Conservation (phyloP, 2,888 invertebrate species). For the Silvanus unidentatus region DNA sequence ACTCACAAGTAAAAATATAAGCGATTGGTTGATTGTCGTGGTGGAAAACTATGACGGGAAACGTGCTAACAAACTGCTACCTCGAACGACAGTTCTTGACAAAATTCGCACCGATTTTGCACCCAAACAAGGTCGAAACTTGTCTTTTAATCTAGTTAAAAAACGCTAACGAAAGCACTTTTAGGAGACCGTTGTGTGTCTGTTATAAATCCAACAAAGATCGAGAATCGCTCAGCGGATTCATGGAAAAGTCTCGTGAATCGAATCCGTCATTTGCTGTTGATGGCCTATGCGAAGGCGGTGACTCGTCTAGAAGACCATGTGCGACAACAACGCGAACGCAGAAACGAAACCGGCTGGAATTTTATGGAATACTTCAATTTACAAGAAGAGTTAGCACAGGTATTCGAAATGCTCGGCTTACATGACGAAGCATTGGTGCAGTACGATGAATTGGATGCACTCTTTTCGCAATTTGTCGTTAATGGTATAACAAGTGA, state of each 20-base stretch:
- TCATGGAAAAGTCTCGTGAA: slow-evolving; percentile 83
- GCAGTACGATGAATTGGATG: slow-evolving; percentile 96
- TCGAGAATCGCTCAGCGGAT: slow-evolving; percentile 83
- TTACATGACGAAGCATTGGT: slow-evolving; percentile 90
- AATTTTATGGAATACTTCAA: slow-evolving; percentile 92
- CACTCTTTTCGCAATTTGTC: slow-evolving; percentile 92
- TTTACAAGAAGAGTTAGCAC: slow-evolving; percentile 90
- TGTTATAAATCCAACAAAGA: slow-evolving; percentile 84
- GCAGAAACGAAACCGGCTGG: slow-evolving; percentile 86
- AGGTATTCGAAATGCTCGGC: slow-evolving; percentile 90
- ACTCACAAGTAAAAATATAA: slow-evolving; percentile 65
- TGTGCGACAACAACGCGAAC: slow-evolving; percentile 83
- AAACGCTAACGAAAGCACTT: neutral
- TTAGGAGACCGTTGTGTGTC: slow-evolving; percentile 74
- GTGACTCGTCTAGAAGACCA: slow-evolving; percentile 83
- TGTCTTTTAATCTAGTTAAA: neutral
- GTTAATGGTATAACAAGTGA: slow-evolving; percentile 78
- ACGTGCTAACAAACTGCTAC: slow-evolving; percentile 84
- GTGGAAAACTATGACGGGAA: slow-evolving; percentile 89
- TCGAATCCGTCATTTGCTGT: slow-evolving; percentile 73
- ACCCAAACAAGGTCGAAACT: slow-evolving; percentile 64
- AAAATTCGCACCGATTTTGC: slow-evolving; percentile 93
- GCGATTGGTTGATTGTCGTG: slow-evolving; percentile 90
- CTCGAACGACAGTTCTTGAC: slow-evolving; percentile 88
- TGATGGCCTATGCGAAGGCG: slow-evolving; percentile 81